Base-by-base conservation (phyloP, 2,113 vertebrate species). In the Mionectes macconnelli region DNA sequence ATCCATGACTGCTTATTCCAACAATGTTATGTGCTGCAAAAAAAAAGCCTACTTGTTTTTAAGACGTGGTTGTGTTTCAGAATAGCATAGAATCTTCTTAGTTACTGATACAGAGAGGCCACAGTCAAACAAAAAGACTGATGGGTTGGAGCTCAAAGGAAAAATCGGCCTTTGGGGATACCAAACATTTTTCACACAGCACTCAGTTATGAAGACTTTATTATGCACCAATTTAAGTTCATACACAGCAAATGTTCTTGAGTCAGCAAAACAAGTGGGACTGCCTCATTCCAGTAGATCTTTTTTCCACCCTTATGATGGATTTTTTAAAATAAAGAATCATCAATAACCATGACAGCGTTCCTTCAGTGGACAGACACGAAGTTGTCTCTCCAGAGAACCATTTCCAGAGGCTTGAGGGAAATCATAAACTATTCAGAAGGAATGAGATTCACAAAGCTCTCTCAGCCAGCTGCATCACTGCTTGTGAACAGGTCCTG, bases 401-500 rank as follows among this genome's bases (percentile, higher is more conserved):
- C 69, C 37, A 33, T 89, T 91, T 94, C 55, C 69, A 89, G 88
- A 94, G 72, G 93, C 97, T 97, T 95, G 87, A 95, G 95, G 95
- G 96, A 97, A 97, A 87, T 56, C 80, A 76, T 73, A 85, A 96
- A 96, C 86, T 81, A 50, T 72, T 91, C 93, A 93, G 94, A 91
- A 97, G 94, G 94, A 97, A 91, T 60, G 27, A 90, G 95, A 84
- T 89, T 76, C 88, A 89, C 70, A 97, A 60, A 84, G 56, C 21
- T 68, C 10, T 84, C 55, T 33, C 2, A 1, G 84, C 25, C 91
- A 84, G 92, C 87, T 91, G 94, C 66, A 95, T 68, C n/a, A 2
- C 33, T 96, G 96, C 82, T 74, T 95, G 78, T 93, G 93, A 96
- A 86, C 86, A 95, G 87, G 90, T 96, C 94, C 94, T 93, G 83